Base-by-base conservation (phyloP, 2,797 vertebrate genomes). In the Chelon auratus region DNA sequence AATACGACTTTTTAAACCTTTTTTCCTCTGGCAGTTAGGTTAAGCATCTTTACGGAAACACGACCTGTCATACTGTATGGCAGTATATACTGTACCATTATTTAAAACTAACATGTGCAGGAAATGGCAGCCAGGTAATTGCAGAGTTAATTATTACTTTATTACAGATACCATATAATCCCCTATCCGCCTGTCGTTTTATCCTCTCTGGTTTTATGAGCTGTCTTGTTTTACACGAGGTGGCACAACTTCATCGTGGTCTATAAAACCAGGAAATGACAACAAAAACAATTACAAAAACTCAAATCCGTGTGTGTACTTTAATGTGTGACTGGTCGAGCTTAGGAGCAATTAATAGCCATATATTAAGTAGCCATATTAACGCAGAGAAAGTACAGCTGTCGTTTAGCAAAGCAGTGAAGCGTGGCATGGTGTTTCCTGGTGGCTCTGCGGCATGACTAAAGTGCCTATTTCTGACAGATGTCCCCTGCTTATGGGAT, bases 31-130 rank as follows among this genome's bases (percentile, higher is more conserved):
- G 9, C 9, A 30, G 17, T 45, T 50, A 2, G 9, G 5, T 26
- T 15, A 53, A 68, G 66, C 84, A 87, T 89, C 80, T 82, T 79
- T 30, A 53, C 58, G 62, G 62, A 85, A 70, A 72, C 70, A 52
- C 72, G 68, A 79, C 37, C 58, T 74, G 71, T 67, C 79, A 75
- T 68, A 55, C 50, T 67, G 58, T 55, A 39, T 63, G 54, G 50
- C 66, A 57, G 61, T 40, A 61, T 30, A 6, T 33, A 37, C 36
- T 42, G 30, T 54, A 14, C 2, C 20, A 36, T 18, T 39, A 9
- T 66, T 22, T 57, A 71, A 65, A 63, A 68, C 55, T 60, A 69
- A 10, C 37, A 51, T 20, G 54, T 61, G 20, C 3, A 9, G 43
- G 26, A 37, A 52, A 68, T 42, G 57, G 54, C 65, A 77, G 66